A percentile compares a stretch with the other conserved stretches of the same genome.
phyloP scores from a whole-genome alignment of 2,113 vertebrate genomes.

The Pollimyrus isidori region DNA sequence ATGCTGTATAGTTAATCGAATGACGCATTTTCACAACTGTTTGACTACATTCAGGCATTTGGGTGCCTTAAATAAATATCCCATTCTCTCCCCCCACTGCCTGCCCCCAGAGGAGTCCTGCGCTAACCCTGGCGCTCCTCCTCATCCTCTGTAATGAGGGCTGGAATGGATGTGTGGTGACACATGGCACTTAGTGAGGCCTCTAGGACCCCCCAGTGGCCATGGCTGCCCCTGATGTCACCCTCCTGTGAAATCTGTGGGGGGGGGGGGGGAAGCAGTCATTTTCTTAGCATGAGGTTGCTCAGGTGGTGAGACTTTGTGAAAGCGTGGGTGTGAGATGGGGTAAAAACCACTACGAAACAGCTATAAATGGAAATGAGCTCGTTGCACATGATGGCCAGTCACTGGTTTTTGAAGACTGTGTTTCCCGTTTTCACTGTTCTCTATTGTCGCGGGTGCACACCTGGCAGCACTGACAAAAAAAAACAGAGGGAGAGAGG shows the following conservation, averaged over 20 bases:
- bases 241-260: not conserved
- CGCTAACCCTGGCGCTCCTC: not conserved
- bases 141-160: not conserved
- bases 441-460: not conserved
- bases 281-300: not conserved
- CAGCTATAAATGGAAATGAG: not conserved
- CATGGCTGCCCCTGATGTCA: not conserved
- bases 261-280: not conserved
- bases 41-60: not conserved
- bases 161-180: not conserved
- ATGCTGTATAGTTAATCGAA: not conserved
- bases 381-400: not conserved
- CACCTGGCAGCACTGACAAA: no score
- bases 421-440: not conserved
- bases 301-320: not conserved
- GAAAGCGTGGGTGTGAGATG: not conserved
- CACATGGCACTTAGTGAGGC: not conserved
- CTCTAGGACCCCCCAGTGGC: not conserved
- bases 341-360: not conserved
- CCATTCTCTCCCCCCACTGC: not conserved
- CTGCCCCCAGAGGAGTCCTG: not conserved
- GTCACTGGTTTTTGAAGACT: not conserved
- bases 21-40: not conserved
- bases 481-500: not conserved
- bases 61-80: not conserved